A percentile compares a stretch with the other conserved stretches of the same genome.
phyloP scores from a whole-genome alignment of 2,888 invertebrate species.

The Cryptocephalus primarius region DNA sequence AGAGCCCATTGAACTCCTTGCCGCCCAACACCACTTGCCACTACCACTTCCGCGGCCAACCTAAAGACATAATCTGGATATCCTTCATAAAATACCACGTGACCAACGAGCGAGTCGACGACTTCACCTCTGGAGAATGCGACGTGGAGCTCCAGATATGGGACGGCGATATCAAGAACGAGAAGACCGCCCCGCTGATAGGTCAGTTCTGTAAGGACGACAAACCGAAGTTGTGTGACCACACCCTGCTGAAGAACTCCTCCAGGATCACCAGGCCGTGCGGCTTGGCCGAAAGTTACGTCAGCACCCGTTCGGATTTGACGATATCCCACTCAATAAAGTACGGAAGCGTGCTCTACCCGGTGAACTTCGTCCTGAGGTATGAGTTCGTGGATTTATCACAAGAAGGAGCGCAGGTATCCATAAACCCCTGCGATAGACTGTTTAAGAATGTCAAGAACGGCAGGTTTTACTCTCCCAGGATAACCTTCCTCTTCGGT shows the following conservation, averaged over 20 bases:
- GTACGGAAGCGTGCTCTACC: constrained; percentile 70
- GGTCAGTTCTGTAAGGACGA: constrained; percentile 71
- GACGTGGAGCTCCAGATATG: constrained; percentile 60
- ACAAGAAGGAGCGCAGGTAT: constrained; percentile 52
- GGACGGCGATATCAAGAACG: constrained; percentile 52
- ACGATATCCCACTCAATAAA: constrained; percentile 65
- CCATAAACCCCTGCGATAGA: constrained; percentile 53
- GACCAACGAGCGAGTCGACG: constrained; percentile 42
- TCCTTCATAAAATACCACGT: constrained; percentile 77
- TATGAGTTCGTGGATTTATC: constrained; percentile 75
- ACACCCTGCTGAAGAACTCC: constrained; percentile 59
- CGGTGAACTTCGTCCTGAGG: constrained; percentile 63
- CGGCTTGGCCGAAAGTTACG: constrained; percentile 61
- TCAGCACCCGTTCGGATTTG: constrained; percentile 62
- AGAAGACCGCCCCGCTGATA: constrained; percentile 44
- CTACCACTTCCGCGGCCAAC: constrained; percentile 65
- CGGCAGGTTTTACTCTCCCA: constrained; percentile 58
- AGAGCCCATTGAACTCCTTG: constrained; percentile 66
- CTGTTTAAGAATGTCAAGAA: constrained; percentile 40
- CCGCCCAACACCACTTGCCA: constrained; percentile 75
- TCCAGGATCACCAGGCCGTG: constrained; percentile 63
- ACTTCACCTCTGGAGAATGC: constrained; percentile 59
- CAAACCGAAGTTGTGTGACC: constrained; percentile 63
- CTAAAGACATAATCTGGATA: constrained; percentile 71
- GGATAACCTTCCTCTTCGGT: constrained; percentile 73